Evolutionary conservation across 1,140 invertebrate genomes (phyloP), one percentile per base, ranked within the genome.

Genomic region (Anoplolepis gracilipes): DNA sequence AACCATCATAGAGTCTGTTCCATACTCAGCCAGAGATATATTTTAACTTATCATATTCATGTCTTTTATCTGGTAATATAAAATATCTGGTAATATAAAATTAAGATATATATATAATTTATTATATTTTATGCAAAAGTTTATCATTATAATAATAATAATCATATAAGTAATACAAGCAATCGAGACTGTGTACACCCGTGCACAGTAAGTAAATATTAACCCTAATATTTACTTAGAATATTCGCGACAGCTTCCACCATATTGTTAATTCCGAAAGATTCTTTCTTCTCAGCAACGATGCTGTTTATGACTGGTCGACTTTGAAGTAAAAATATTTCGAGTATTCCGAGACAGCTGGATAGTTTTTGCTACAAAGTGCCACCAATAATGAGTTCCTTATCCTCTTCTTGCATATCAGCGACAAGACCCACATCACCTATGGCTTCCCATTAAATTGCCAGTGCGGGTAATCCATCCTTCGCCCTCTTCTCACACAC

Each of bases 1-100:
- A 42, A 96, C 97, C 97, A 98, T 98, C 93, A 98, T 96, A 0
- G 97, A 97, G 91, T 98, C 97, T 94, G 98, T 96, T 42, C 97
- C 97, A 10, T 98, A 94, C 92, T 98, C 97, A 33, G 96, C 96
- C 7, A 98, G 93, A 2, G 96, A 1, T 33, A 96, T 96, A 82
- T 97, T 96, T 46, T 95, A 93, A 89, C 96, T 96, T 1, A 97
- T 92, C 6, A 95, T 95, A 76, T 96, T 96, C 57, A 95, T 81
- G 88, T 96, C 95, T 84, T 95, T 94, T 93, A 77, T 75, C 22
- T 46, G 7, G 0, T 5, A 84, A 28, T 3, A 49, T 30, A n/a
- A 39, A 28, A 62, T 30, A 77, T 75, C 22, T 46, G 7, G 0
- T 5, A 84, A 28, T 3, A 49, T 30, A n/a, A 39, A 28, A 16